phyloP scores from a whole-genome alignment of 2,113 vertebrate species.

The Trematocara marginatum region DNA sequence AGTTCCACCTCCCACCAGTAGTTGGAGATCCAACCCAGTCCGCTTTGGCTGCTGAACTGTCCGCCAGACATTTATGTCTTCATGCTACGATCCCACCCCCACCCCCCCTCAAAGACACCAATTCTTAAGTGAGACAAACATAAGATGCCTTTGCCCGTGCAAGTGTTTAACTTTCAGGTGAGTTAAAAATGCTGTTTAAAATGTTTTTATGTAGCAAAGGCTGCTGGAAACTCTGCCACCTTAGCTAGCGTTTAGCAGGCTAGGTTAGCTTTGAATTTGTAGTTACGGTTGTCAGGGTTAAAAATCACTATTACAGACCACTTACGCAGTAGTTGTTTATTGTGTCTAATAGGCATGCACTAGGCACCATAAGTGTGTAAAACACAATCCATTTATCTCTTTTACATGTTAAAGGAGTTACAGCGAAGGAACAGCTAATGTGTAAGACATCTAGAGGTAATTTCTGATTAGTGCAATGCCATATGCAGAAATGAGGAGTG shows the following conservation, averaged over 20 bases:
- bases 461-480: not conserved
- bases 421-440: not conserved
- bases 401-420: not conserved
- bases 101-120: not conserved
- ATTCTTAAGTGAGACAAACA: conserved; percentile 30
- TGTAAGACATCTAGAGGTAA: not conserved
- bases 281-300: not conserved
- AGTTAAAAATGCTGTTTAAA: not conserved
- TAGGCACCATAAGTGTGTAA: not conserved
- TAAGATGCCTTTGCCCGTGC: conserved; percentile 89
- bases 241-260: not conserved
- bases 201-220: not conserved
- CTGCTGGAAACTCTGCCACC: not conserved
- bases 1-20: not conserved
- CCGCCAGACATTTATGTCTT: not conserved
- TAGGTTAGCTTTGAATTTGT: not conserved
- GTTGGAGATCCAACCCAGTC: not conserved
- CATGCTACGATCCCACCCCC: not conserved
- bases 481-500: not conserved
- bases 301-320: not conserved
- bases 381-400: not conserved
- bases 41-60: not conserved
- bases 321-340: not conserved
- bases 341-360: not conserved
- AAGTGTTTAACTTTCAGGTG: conserved; percentile 96